Evolutionary conservation across 2,888 invertebrate species (phyloP).

Genomic region (Crioceris asparagi): DNA sequence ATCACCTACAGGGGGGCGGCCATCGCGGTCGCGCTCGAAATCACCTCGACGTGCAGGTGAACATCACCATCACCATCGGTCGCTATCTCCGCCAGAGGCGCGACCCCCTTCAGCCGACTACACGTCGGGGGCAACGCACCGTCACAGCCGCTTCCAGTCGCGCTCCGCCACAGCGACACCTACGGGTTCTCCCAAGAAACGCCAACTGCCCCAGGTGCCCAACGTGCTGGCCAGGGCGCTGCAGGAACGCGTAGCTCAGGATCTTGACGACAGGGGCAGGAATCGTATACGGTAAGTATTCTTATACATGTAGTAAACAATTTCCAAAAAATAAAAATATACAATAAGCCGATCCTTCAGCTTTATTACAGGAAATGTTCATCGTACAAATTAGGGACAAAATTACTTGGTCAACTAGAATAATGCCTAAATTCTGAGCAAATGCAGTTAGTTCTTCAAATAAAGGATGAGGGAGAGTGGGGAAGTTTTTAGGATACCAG

Average conservation of each 20-base stretch:
- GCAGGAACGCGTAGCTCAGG: slow-evolving; percentile 66
- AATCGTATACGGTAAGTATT: no score
- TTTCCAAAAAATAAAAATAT: no score
- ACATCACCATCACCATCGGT: slow-evolving; percentile 44
- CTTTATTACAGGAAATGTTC: no score
- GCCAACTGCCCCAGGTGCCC: slow-evolving; percentile 93
- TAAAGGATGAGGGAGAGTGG: background rate
- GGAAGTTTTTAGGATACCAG: no score
- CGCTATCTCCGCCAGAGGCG: slow-evolving; percentile 71
- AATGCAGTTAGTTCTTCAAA: no score
- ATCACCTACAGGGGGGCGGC: slow-evolving; percentile 45
- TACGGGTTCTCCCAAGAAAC: slow-evolving; percentile 86
- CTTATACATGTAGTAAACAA: no score
- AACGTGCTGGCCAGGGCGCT: slow-evolving; percentile 51
- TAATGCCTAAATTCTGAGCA: no score
- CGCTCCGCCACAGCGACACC: slow-evolving; percentile 87
- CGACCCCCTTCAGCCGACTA: slow-evolving; percentile 52
- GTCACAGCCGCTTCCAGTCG: slow-evolving; percentile 60
- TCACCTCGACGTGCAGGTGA: slow-evolving; percentile 57
- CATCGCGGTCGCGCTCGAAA: slow-evolving; percentile 57
- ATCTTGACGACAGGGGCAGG: slow-evolving; percentile 54
- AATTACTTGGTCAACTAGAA: no score
- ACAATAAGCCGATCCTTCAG: no score
- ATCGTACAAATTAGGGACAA: no score
- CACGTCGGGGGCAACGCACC: slow-evolving; percentile 37